phyloP scores from a whole-genome alignment of 2,797 vertebrate genomes.

The Prunella strophiata region DNA sequence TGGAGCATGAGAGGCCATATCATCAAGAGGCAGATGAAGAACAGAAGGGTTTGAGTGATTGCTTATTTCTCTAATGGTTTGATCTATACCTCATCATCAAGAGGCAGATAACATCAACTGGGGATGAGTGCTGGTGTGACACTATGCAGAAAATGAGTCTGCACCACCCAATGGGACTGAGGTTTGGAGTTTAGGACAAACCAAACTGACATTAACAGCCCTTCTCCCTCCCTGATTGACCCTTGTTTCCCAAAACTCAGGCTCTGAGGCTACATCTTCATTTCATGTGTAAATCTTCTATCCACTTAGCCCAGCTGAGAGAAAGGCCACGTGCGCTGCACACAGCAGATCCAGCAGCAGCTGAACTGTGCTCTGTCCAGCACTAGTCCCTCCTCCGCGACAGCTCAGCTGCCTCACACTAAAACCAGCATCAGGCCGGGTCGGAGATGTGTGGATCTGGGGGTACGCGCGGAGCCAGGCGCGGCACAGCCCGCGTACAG shows the following conservation, averaged over 20 bases:
- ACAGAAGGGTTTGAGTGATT: background rate
- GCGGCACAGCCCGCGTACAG: rapidly evolving
- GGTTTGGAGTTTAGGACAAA: background rate
- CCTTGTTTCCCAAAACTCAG: background rate
- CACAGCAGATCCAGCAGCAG: background rate
- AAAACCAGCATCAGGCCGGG: rapidly evolving
- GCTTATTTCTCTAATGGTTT: background rate
- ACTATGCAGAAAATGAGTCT: background rate
- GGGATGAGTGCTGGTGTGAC: background rate
- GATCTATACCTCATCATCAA: background rate
- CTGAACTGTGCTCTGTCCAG: background rate
- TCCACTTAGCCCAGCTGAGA: background rate
- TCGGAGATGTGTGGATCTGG: rapidly evolving
- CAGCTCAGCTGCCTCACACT: no score
- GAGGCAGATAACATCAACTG: background rate
- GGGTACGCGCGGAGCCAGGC: rapidly evolving
- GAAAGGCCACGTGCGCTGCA: background rate
- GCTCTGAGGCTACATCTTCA: background rate
- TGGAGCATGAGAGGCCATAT: background rate
- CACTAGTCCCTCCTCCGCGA: rapidly evolving
- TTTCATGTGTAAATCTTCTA: background rate
- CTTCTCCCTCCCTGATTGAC: background rate
- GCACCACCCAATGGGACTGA: rapidly evolving
- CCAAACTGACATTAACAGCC: background rate
- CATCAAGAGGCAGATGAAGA: background rate